Evolutionary conservation across 2,113 vertebrate genomes (phyloP).

Genomic region (Esox niger): DNA sequence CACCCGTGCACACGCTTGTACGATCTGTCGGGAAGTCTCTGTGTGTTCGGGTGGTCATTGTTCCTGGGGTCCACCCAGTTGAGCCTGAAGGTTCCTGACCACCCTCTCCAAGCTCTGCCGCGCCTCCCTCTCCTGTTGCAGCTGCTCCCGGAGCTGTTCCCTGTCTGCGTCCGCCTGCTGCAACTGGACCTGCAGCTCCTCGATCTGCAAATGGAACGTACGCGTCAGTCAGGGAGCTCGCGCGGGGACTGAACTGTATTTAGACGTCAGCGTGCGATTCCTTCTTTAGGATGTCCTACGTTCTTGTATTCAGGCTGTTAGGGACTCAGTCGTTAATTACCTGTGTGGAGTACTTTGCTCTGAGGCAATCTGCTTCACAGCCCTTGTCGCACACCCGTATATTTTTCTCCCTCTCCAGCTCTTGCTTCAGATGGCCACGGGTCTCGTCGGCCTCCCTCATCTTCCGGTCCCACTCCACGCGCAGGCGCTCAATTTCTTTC

Average conservation of each 20-base stretch:
- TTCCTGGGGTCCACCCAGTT: slow-evolving; percentile 71
- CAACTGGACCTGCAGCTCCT: slow-evolving; percentile 90
- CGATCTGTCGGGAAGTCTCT: slow-evolving; percentile 49
- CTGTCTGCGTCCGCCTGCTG: slow-evolving; percentile 91
- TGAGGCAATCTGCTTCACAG: slow-evolving; percentile 86
- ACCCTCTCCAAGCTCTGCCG: slow-evolving; percentile 90
- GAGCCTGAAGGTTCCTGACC: slow-evolving; percentile 91
- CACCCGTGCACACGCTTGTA: slow-evolving; percentile 40
- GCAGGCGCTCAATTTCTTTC: slow-evolving; percentile 93
- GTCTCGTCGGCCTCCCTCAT: slow-evolving; percentile 92
- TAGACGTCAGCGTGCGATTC: not conserved
- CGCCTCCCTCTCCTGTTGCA: slow-evolving; percentile 87
- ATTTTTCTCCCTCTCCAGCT: slow-evolving; percentile 89
- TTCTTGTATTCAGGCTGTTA: not conserved
- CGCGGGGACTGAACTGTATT: not conserved
- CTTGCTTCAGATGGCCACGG: slow-evolving; percentile 82
- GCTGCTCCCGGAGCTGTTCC: slow-evolving; percentile 87
- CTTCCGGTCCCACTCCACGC: slow-evolving; percentile 88
- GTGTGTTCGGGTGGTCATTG: slow-evolving; percentile 26
- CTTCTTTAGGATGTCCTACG: not conserved
- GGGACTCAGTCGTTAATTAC: slow-evolving; percentile 60
- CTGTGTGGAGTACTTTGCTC: slow-evolving; percentile 92
- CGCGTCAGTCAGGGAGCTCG: not conserved
- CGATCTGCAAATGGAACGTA: slow-evolving; percentile 75
- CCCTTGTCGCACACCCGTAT: slow-evolving; percentile 89